phyloP scores from a whole-genome alignment of 2,888 invertebrate species.

The Acanthosepion pharaonis region DNA sequence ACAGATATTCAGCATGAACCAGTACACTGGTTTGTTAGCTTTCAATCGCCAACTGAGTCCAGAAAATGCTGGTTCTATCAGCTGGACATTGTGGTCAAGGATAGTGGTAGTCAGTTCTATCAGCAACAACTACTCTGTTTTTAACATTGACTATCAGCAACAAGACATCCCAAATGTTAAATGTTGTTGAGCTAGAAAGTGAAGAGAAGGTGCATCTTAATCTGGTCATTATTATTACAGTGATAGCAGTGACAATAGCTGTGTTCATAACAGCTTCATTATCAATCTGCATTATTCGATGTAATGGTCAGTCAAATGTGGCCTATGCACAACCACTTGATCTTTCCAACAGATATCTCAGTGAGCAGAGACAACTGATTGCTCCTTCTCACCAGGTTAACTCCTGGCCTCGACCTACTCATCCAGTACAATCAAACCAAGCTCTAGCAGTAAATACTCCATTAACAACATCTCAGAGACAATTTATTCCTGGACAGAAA shows the following conservation, averaged over 20 bases:
- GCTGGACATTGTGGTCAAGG: background rate
- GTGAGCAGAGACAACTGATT: too few species aligned
- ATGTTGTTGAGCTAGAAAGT: background rate
- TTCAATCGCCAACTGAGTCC: background rate
- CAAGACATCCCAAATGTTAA: background rate
- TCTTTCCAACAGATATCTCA: too few species aligned
- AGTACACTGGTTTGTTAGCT: constrained; percentile 20
- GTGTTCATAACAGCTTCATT: constrained; percentile 15
- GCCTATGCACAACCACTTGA: too few species aligned
- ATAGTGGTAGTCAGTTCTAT: background rate
- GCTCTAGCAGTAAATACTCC: too few species aligned
- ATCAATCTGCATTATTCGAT: background rate
- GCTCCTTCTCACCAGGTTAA: too few species aligned
- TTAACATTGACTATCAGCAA: background rate
- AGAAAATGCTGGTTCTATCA: constrained; percentile 12
- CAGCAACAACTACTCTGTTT: background rate
- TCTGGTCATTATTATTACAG: constrained; percentile 13
- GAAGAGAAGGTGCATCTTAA: constrained; percentile 1
- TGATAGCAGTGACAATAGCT: constrained; percentile 12
- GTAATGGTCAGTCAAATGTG: background rate
- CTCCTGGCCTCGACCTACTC: too few species aligned
- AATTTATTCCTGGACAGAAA: too few species aligned
- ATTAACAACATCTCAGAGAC: too few species aligned
- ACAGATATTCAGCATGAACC: constrained; percentile 11
- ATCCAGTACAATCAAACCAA: too few species aligned